Percentiles rank a stretch among this genome's conserved stretches.
Evolutionary conservation across 2,888 invertebrate genomes (phyloP).

Genomic region (Dryobota labecula): DNA sequence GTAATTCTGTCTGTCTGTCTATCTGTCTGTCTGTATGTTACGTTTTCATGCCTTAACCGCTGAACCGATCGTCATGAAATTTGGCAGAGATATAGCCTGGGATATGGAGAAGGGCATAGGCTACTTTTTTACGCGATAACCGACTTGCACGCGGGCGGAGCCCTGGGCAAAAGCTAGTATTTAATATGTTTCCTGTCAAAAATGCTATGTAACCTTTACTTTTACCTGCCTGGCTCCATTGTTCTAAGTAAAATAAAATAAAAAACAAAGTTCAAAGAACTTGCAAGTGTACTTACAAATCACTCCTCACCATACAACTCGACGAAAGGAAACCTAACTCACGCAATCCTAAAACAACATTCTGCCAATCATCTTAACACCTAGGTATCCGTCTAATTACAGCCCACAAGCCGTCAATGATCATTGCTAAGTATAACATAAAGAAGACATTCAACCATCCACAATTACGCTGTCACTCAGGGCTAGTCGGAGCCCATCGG

Average conservation of each 20-base stretch:
- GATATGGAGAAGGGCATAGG: too few species aligned
- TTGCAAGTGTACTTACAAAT: background rate
- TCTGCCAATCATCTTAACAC: slow-evolving; percentile 25
- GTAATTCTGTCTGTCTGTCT: too few species aligned
- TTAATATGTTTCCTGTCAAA: too few species aligned
- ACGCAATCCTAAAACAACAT: slow-evolving; percentile 4
- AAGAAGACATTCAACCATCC: slow-evolving; percentile 32
- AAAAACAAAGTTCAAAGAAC: background rate
- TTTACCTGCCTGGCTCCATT: too few species aligned
- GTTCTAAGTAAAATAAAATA: background rate
- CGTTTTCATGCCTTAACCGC: too few species aligned
- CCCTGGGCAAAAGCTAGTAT: too few species aligned
- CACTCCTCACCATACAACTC: background rate
- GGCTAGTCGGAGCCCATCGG: slow-evolving; percentile 18
- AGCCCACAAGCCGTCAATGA: background rate
- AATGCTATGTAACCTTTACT: too few species aligned
- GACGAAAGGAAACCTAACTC: background rate
- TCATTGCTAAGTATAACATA: slow-evolving; percentile 10
- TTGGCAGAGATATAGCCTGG: too few species aligned
- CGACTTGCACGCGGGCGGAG: too few species aligned
- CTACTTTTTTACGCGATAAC: too few species aligned
- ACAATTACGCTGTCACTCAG: slow-evolving; percentile 45
- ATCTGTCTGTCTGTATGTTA: too few species aligned
- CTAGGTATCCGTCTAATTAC: slow-evolving; percentile 10
- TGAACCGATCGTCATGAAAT: too few species aligned